A percentile compares a stretch with the other conserved stretches of the same genome.
phyloP scores from a whole-genome alignment of 2,797 vertebrate species.

The Decapterus maruadsi region DNA sequence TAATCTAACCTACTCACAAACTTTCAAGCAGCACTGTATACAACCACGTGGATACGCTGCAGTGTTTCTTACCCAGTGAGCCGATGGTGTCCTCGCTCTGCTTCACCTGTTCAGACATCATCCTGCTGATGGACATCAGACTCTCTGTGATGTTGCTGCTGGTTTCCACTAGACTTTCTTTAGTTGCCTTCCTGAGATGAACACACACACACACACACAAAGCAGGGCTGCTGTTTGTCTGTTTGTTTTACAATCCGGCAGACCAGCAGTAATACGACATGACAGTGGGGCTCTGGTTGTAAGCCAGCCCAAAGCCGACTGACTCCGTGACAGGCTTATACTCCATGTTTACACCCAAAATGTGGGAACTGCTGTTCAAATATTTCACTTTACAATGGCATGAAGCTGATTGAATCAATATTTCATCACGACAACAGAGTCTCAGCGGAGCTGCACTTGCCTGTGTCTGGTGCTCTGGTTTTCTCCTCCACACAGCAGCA shows the following conservation, averaged over 20 bases:
- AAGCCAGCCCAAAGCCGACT: background rate
- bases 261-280: background rate
- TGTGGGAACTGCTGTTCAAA: background rate
- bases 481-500: constrained; percentile 88
- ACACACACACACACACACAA: constrained; percentile 24
- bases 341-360: background rate
- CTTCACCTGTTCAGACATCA: constrained; percentile 96
- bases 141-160: constrained; percentile 93
- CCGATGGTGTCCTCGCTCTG: constrained; percentile 93
- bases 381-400: background rate
- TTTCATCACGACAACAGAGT: background rate
- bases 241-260: background rate
- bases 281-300: background rate
- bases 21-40: background rate
- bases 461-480: constrained; percentile 84
- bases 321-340: background rate
- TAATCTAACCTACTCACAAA: too few relatives aligned
- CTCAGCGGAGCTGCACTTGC: constrained; percentile 70
- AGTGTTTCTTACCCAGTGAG: constrained; percentile 85
- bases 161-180: constrained; percentile 92
- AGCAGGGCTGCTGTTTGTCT: background rate
- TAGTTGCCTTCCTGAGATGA: constrained; percentile 88
- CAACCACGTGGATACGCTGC: background rate
- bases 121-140: constrained; percentile 94
- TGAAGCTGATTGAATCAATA: background rate